Base-by-base conservation (phyloP, 1,140 invertebrate genomes). In the Scaptomyza montana region DNA sequence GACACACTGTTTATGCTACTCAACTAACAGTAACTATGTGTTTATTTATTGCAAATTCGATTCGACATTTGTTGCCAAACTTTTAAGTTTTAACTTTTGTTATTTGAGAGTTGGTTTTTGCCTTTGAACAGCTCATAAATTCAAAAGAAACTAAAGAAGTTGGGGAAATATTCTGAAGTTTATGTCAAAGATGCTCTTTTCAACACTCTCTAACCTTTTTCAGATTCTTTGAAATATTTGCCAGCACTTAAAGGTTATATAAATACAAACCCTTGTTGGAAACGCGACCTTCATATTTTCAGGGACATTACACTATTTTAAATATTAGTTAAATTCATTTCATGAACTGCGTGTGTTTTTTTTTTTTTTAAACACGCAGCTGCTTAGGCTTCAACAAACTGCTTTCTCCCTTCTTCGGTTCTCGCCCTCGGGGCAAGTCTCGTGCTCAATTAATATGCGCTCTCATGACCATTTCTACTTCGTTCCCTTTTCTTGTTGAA, bases 301-400 rank as follows among this genome's bases (percentile, higher is more conserved):
- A 33, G 12, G 30, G 19, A 41, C 67, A 49, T 50, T n/a, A 51
- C 25, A 36, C 33, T 39, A 55, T 56, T 74, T 74, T 56, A 5
- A 61, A 47, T 61, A 55, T 74, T 56, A 68, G 68, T 74, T 69
- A 74, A 74, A 74, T 68, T 46, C 51, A 74, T 55, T 67, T 72
- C 55, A 60, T 0, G 25, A 50, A 30, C 49, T 25, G 21, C 21
- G 21, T 25, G 21, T 25, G 21, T 25, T 2, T 25, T 25, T 25
- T 25, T 25, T 2, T 25, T 25, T 25, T 25, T 25, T 3, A 25
- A 55, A 45, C 54, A 50, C 53, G 54, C 45, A 56, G 54, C 10
- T 54, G 55, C 47, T 19, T 19, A 54, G 33, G 51, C 64, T 69
- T 62, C 19, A 13, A 39, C 19, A 53, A 41, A 41, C 12, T 3